Percentiles rank a stretch among this genome's conserved stretches.
Evolutionary conservation across 2,888 invertebrate genomes (phyloP).

Genomic region (Coleophora deauratella): DNA sequence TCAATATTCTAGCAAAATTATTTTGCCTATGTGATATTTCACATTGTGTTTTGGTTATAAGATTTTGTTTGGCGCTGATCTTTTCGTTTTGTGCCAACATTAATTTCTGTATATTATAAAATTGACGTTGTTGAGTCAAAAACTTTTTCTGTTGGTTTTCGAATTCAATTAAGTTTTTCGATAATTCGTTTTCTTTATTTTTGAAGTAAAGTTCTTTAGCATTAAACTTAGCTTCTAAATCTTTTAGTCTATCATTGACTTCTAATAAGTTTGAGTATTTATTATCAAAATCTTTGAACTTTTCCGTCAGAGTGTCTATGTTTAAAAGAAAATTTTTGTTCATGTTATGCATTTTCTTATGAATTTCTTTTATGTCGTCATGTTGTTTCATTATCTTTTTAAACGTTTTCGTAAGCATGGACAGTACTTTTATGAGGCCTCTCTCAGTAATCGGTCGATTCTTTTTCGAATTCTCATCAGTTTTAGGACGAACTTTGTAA

Average conservation of each 20-base stretch:
- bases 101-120: constrained; percentile 52
- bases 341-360: constrained; percentile 32
- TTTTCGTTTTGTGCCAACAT: constrained; percentile 59
- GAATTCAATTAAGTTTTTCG: constrained; percentile 44
- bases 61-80: constrained; percentile 47
- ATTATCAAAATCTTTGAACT: constrained; percentile 44
- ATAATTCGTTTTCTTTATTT: constrained; percentile 38
- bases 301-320: constrained; percentile 25
- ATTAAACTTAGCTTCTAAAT: constrained; percentile 31
- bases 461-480: constrained; percentile 14
- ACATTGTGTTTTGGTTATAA: constrained; percentile 53
- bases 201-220: constrained; percentile 34
- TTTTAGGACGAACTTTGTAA: constrained; percentile 39
- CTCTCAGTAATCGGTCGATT: constrained; percentile 42
- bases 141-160: constrained; percentile 58
- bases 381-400: constrained; percentile 60
- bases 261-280: constrained; percentile 43
- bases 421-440: constrained; percentile 50
- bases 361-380: constrained; percentile 45
- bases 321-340: constrained; percentile 42
- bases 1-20: constrained; percentile 50
- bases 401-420: constrained; percentile 56
- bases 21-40: constrained; percentile 58
- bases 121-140: constrained; percentile 50
- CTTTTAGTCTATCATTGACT: constrained; percentile 36